These are phyloP conservation scores for Oophaga sylvatica DNA, from an alignment of 2,797 vertebrate genomes.

Conservation along the genomic window DNA sequence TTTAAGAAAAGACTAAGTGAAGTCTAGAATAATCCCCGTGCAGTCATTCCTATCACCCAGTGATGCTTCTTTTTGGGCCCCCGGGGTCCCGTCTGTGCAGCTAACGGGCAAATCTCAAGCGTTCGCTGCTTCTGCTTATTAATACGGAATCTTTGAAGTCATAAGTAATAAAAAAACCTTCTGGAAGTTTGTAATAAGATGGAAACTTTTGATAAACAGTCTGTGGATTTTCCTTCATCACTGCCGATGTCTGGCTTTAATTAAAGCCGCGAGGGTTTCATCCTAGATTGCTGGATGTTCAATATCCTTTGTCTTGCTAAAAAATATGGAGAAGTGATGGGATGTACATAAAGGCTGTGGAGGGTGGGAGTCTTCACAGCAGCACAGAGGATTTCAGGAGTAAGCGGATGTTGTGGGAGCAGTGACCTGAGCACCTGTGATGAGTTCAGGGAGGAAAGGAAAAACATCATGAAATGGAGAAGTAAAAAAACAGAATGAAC, in stretches of 20 bases:
- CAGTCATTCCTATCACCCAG: neutral
- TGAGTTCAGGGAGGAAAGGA: neutral
- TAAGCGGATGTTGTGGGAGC: neutral
- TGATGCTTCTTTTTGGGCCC: neutral
- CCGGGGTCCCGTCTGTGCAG: neutral
- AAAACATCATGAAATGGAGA: no score
- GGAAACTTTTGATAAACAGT: neutral
- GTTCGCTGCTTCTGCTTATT: neutral
- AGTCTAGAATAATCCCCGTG: neutral
- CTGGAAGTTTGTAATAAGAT: neutral
- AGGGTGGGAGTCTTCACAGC: neutral
- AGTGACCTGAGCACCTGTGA: neutral
- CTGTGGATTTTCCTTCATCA: neutral
- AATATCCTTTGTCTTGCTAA: neutral
- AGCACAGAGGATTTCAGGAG: neutral
- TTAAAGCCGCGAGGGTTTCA: neutral
- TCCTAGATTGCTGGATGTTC: neutral
- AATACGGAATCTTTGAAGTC: constrained; percentile 10
- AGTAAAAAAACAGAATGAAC: no score
- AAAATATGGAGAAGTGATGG: neutral
- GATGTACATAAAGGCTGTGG: neutral
- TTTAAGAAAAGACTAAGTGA: neutral
- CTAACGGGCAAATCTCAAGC: neutral
- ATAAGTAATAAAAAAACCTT: neutral
- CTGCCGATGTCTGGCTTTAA: neutral